These are phyloP conservation scores for Creontiades dilutus DNA, from an alignment of 2,888 invertebrate species.

Conservation along the genomic window DNA sequence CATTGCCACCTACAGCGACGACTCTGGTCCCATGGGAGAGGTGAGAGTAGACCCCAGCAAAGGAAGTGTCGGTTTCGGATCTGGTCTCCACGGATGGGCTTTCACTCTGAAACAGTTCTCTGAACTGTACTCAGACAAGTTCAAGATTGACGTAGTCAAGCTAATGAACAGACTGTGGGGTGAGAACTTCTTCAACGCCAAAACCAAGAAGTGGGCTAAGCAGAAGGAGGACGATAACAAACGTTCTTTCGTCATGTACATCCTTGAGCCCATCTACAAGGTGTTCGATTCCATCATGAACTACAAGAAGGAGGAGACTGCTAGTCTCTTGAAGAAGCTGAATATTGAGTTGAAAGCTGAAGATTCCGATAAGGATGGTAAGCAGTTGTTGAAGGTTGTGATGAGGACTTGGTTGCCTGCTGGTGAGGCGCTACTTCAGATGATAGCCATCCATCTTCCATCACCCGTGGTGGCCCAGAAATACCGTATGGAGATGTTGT, in stretches of 20 bases:
- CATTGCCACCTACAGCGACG: constrained; percentile 99
- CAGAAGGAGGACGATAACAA: constrained; percentile 94
- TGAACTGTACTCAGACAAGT: constrained; percentile 99
- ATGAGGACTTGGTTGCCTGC: constrained; percentile 99
- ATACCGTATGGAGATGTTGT: constrained; percentile 99
- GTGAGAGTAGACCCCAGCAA: constrained; percentile 98
- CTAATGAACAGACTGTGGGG: constrained; percentile 99
- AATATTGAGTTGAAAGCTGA: constrained; percentile 95
- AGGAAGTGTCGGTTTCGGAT: constrained; percentile 99
- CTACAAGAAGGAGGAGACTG: constrained; percentile 96
- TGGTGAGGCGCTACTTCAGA: constrained; percentile 99
- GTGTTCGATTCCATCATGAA: constrained; percentile 93
- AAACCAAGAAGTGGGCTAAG: constrained; percentile 99
- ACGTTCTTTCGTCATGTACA: constrained; percentile 99
- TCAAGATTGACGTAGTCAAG: constrained; percentile 97
- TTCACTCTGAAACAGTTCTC: constrained; percentile 99
- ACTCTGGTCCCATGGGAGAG: constrained; percentile 99
- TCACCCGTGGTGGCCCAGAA: constrained; percentile 99
- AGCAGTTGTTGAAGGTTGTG: constrained; percentile 96
- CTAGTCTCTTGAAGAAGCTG: constrained; percentile 92
- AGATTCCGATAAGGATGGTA: constrained; percentile 97
- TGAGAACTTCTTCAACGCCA: constrained; percentile 98
- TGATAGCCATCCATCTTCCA: constrained; percentile 99
- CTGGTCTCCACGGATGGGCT: constrained; percentile 99
- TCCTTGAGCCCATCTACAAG: constrained; percentile 99